Conservation (phyloP, 2,797 vertebrate species). For the Amphiprion clarkii region DNA sequence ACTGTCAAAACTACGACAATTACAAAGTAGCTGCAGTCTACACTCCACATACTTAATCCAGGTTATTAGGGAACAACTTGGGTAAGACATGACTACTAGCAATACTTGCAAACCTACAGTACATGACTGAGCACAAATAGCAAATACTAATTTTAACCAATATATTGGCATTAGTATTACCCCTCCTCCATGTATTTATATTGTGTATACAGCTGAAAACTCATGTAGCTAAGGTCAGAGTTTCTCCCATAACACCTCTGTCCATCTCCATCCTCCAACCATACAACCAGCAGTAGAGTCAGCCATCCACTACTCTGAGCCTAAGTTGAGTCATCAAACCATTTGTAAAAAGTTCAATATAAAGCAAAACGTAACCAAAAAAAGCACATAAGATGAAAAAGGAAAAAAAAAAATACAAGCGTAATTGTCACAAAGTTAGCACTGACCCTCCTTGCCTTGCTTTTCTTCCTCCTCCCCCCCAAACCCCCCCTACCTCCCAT, state of each 20-base stretch:
- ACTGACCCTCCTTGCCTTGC: conserved; percentile 78
- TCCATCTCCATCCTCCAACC: conserved; percentile 80
- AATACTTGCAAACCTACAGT: conserved; percentile 72
- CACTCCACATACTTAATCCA: conserved; percentile 48
- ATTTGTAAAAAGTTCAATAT: conserved; percentile 84
- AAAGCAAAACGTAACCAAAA: conserved; percentile 61
- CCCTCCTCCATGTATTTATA: conserved; percentile 67
- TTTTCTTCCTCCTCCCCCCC: conserved; percentile 50
- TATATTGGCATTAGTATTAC: conserved; percentile 54
- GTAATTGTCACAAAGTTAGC: conserved; percentile 72
- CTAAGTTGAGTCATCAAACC: conserved; percentile 82
- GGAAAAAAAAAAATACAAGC: conserved; percentile 55
- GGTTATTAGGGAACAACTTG: conserved; percentile 71
- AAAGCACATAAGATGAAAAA: conserved; percentile 62
- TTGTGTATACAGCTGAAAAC: conserved; percentile 68
- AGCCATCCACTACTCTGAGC: conserved; percentile 83
- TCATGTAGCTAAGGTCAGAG: conserved; percentile 73
- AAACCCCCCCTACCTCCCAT: conserved; percentile 58
- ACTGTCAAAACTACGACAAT: conserved; percentile 61
- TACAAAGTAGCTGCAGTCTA: conserved; percentile 66
- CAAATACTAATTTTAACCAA: conserved; percentile 58
- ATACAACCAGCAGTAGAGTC: conserved; percentile 88
- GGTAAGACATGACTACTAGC: conserved; percentile 69
- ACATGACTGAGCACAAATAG: conserved; percentile 81
- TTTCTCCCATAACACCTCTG: conserved; percentile 78